Evolutionary conservation across 2,113 vertebrate genomes (phyloP).

Genomic region (Sceloporus tristichus): DNA sequence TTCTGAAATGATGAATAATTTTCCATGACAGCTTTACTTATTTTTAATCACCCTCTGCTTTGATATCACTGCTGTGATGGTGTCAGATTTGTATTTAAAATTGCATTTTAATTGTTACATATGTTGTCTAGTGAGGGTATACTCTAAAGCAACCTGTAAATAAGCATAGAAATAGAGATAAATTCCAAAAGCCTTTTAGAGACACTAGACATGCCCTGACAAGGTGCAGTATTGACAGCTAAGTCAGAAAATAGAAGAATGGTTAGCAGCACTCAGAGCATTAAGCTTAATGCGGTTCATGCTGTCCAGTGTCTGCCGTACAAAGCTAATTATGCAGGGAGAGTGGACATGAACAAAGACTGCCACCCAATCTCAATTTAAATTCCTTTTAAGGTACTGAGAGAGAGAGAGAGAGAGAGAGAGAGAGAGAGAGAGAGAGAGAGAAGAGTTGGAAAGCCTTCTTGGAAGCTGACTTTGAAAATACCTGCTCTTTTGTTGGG

Average conservation of each 20-base stretch:
- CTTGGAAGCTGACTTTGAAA: constrained; percentile 47
- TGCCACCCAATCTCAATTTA: background rate
- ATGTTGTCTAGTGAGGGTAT: background rate
- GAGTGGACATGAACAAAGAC: constrained; percentile 26
- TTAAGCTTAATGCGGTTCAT: background rate
- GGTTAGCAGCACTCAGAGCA: background rate
- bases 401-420: background rate
- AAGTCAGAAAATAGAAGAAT: constrained; percentile 4
- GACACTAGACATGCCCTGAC: background rate
- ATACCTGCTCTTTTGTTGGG: constrained; percentile 36
- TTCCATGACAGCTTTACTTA: background rate
- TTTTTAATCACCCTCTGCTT: background rate
- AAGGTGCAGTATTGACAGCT: background rate
- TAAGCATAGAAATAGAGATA: background rate
- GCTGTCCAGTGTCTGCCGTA: background rate
- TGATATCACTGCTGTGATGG: background rate
- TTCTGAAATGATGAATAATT: background rate
- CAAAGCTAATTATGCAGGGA: constrained; percentile 38
- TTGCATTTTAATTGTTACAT: background rate
- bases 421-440: background rate
- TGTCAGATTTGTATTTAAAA: background rate
- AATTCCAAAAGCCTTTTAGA: background rate
- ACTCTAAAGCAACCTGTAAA: background rate
- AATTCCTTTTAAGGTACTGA: constrained; percentile 25
- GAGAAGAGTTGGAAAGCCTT: constrained; percentile 39